Base-by-base conservation (phyloP, 2,797 vertebrate genomes). In the Gallinago stenura region DNA sequence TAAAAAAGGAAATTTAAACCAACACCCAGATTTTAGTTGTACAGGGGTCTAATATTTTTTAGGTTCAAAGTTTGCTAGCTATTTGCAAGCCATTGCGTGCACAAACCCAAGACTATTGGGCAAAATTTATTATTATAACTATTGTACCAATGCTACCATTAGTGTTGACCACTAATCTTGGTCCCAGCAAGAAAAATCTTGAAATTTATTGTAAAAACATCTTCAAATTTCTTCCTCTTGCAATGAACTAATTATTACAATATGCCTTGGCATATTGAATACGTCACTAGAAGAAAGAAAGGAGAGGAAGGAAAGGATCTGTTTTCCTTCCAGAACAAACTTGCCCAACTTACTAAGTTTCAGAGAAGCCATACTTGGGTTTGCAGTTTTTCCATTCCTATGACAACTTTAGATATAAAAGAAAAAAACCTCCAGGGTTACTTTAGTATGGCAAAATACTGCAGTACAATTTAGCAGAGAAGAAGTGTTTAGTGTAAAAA, bases 221-320 rank as follows among this genome's bases (percentile, higher is more conserved):
- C 68, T 70, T 54, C 43, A n/a, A 4, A 50, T 60, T 60, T 76
- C 71, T 93, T 79, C 28, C 24, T 56, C 26, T 61, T 70, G 58
- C 57, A 77, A 68, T 7, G 12, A 85, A 69, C 33, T 91, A 39
- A 87, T 61, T 70, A 79, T 7, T 82, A 72, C 78, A 85, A 35
- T 54, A 60, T 83, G 64, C 31, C 90, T 72, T 76, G 78, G 57
- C 57, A 28, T 24, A 65, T 72, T 41, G 7, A 73, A 28, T 16
- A 56, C 0, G 0, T n/a, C 56, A 73, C 1, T 1, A 64, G 45
- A 79, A 16, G 26, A 72, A 69, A 66, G 39, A 57, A 51, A 64
- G 30, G 31, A 89, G 37, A 93, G 12, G n/a, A 81, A 78, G 56
- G 24, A 50, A 48, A 82, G 15, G 33, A 66, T 43, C 68, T 78